Evolutionary conservation across 2,888 invertebrate species (phyloP), one percentile per base, ranked within the genome.

Genomic region (Drosophila neotestacea): DNA sequence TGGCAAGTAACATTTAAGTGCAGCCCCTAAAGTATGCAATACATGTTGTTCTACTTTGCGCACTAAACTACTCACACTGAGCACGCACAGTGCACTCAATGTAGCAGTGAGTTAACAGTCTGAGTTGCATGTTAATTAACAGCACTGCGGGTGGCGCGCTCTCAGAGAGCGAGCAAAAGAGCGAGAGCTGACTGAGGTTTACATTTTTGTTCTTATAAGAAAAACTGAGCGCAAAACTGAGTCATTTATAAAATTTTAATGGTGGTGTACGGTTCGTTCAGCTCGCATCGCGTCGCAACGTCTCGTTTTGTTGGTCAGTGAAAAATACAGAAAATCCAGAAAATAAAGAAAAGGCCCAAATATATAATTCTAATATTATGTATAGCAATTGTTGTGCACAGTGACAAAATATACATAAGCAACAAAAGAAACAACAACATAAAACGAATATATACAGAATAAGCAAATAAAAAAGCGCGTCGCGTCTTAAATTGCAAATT

Each of bases 241-340:
- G 79, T 89, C 87, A 90, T 88, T 90, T 83, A 86, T 86, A 78
- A 90, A 90, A 90, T 88, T 87, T 90, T 88, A 83, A 88, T 84
- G 88, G 91, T 91, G 86, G 91, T 90, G 91, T 89, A 77, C 90
- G 82, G 88, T 84, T 85, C 81, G 83, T 87, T 86, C 81, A 80
- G 78, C 75, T 82, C 77, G 73, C 80, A 80, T 67, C 75, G 81
- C 88, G 79, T 74, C 87, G 85, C 80, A 81, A 77, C 77, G 75
- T 75, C 55, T 79, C 65, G 76, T 73, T 78, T 77, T 74, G 71
- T 74, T 77, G 75, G 76, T 64, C 70, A 81, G 79, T 81, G 72
- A 73, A 75, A 80, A 60, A 73, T 66, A 72, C 61, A 79, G 64
- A 75, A 79, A 79, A 74, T 62, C 59, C 63, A 79, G 65, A 70